Conservation (phyloP, 2,797 vertebrate genomes). For the Malurus leucopterus region DNA sequence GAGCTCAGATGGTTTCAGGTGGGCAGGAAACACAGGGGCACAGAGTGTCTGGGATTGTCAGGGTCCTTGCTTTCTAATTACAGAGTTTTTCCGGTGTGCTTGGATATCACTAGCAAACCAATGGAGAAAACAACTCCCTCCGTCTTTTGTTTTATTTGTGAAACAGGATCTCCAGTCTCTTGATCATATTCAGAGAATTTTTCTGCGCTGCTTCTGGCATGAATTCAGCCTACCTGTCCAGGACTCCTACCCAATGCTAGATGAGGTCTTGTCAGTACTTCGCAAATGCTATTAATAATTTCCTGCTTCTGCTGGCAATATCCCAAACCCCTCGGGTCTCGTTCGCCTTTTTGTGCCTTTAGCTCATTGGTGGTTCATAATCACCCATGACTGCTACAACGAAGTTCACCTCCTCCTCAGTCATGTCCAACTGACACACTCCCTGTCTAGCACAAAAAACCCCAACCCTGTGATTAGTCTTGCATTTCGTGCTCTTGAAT, state of each 20-base stretch:
- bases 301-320: constrained; percentile 17
- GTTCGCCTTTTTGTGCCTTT: constrained; percentile 3
- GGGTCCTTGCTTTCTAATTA: neutral
- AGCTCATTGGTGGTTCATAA: constrained; percentile 34
- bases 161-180: neutral
- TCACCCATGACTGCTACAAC: constrained; percentile 23
- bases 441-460: constrained; percentile 6
- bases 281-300: constrained; percentile 26
- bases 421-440: constrained; percentile 43
- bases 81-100: neutral
- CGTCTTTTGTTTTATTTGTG: neutral
- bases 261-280: constrained; percentile 18
- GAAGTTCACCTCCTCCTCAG: constrained; percentile 40
- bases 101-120: neutral
- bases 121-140: neutral
- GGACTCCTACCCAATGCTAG: neutral
- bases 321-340: neutral
- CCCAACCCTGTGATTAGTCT: constrained; percentile 43
- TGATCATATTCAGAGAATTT: neutral
- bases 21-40: neutral
- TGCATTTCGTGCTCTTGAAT: constrained; percentile 51
- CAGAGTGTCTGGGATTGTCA: neutral
- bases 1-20: neutral
- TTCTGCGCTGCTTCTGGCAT: neutral
- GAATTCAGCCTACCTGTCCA: constrained; percentile 20